Base-by-base conservation (phyloP, 2,888 invertebrate species). In the Eupithecia tripunctaria region DNA sequence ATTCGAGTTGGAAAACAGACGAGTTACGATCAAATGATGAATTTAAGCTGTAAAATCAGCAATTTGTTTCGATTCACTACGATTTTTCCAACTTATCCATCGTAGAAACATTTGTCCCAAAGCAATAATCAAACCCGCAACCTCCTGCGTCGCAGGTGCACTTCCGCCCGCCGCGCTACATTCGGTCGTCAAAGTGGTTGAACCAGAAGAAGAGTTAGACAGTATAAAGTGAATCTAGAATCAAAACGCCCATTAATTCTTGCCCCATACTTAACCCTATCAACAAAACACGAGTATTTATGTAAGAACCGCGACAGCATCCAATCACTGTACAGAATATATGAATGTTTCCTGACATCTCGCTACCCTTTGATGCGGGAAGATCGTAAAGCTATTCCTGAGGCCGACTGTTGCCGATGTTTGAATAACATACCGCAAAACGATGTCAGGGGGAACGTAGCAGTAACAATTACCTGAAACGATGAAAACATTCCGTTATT, bases 341-440 rank as follows among this genome's bases (percentile, higher is more conserved):
- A 86, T 83, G 84, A 81, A 84, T 84, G 81, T 83, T 83, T 79
- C 84, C 82, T 83, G 85, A 88, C 87, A 89, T 91, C 91, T 91
- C 90, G 90, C 89, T 89, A 86, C 86, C 88, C 92, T 93, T 93
- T 93, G 93, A 93, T 89, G 92, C 90, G 88, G 87, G 86, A 88
- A 36, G 89, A 87, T 89, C 89, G 87, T 88, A 88, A 88, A 87
- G 85, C 83, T 91, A 92, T 92, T 92, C 89, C 84, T 72, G 84
- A 81, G 80, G 79, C 77, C 75, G 84, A 67, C 62, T 43, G 73
- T 56, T 82, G 85, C 82, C 82, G 80, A 86, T 85, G 84, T 88
- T 88, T 83, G 84, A 84, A 87, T 85, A 87, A 87, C 87, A 89
- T 86, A 89, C 89, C 87, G 78, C 82, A 81, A 82, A 68, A 71